Percentiles rank a stretch among this genome's conserved stretches.
These are phyloP conservation scores for Trachelus troglodyta DNA, from an alignment of 2,888 invertebrate species.

Conservation along the genomic window DNA sequence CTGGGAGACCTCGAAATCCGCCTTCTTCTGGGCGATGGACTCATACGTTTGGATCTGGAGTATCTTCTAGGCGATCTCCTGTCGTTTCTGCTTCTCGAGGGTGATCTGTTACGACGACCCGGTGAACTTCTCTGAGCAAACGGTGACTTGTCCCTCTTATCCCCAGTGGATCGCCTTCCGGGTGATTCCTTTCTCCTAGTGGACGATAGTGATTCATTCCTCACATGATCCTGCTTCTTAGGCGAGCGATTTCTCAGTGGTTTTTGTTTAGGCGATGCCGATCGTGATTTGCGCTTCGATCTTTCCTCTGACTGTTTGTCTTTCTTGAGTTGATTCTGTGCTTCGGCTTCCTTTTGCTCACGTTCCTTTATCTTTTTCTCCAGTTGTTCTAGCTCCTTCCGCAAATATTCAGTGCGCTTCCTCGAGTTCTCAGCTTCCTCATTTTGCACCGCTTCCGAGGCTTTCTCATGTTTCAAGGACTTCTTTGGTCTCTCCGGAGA, in stretches of 20 bases:
- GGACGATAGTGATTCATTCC: slow-evolving; percentile 22
- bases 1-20: slow-evolving; percentile 50
- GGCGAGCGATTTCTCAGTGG: slow-evolving; percentile 52
- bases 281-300: slow-evolving; percentile 44
- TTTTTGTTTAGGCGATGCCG: slow-evolving; percentile 47
- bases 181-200: slow-evolving; percentile 18
- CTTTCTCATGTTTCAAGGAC: slow-evolving; percentile 47
- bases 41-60: slow-evolving; percentile 47
- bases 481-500: slow-evolving; percentile 57
- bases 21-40: slow-evolving; percentile 49
- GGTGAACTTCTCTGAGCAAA: slow-evolving; percentile 18
- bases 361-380: slow-evolving; percentile 32
- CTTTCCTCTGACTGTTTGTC: slow-evolving; percentile 24
- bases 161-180: slow-evolving; percentile 29
- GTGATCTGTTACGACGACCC: slow-evolving; percentile 18
- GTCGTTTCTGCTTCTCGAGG: slow-evolving; percentile 32
- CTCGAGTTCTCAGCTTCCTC: slow-evolving; percentile 33
- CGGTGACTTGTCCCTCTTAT: slow-evolving; percentile 29
- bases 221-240: slow-evolving; percentile 39
- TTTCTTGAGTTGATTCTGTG: slow-evolving; percentile 31
- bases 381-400: slow-evolving; percentile 38
- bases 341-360: slow-evolving; percentile 23
- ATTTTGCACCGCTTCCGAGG: slow-evolving; percentile 28
- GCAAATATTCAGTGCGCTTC: slow-evolving; percentile 30
- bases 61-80: slow-evolving; percentile 49